Conservation (phyloP, 2,888 invertebrate species). For the Gryllus longicercus region DNA sequence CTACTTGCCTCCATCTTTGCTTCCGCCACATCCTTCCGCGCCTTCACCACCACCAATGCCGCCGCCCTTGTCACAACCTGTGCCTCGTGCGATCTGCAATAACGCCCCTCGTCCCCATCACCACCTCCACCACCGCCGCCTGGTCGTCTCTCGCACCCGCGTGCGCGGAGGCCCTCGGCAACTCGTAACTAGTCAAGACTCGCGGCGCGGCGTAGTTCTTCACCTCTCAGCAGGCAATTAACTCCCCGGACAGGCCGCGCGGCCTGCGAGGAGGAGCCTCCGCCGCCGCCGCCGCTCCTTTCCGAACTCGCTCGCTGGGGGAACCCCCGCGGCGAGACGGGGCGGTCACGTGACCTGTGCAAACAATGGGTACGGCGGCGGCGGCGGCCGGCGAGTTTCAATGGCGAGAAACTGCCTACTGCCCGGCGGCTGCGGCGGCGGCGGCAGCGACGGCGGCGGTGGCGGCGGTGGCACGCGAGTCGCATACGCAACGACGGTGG, state of each 20-base stretch:
- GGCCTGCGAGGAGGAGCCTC: neutral
- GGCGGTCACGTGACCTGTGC: constrained; percentile 24
- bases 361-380: constrained; percentile 21
- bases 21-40: too few relatives aligned
- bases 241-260: neutral
- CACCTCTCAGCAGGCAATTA: constrained; percentile 28
- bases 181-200: constrained; percentile 21
- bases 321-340: neutral
- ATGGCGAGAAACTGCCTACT: neutral
- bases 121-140: too few relatives aligned
- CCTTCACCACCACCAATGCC: too few relatives aligned
- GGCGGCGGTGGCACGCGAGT: too few relatives aligned
- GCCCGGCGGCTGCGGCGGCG: too few relatives aligned
- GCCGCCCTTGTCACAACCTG: too few relatives aligned
- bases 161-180: neutral
- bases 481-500: too few relatives aligned
- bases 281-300: neutral
- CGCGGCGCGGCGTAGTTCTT: constrained; percentile 24
- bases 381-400: constrained; percentile 12
- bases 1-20: too few relatives aligned
- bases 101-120: too few relatives aligned
- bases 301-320: neutral
- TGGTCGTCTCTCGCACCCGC: too few relatives aligned
- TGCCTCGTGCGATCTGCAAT: too few relatives aligned
- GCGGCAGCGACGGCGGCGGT: too few relatives aligned